phyloP scores from a whole-genome alignment of 53 echinoderm and acorn worm species.

The Hippasteria phrygiana region DNA sequence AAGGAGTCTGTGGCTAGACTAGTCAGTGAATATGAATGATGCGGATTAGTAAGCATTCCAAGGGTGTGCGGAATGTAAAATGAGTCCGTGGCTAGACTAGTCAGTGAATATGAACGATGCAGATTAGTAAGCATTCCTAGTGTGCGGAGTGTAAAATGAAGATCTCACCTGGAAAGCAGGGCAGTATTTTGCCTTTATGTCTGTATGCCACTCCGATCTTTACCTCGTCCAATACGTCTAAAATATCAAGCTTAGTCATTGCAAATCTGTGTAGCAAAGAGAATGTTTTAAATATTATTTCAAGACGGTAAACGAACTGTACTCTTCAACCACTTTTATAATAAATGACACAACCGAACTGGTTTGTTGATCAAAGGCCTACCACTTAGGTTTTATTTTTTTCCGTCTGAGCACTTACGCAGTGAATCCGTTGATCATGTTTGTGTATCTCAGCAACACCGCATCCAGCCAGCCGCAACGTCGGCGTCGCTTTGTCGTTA shows the following conservation, averaged over 20 bases:
- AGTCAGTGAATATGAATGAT: too few relatives aligned
- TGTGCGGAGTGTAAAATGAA: background rate
- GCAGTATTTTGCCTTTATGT: conserved; percentile 74
- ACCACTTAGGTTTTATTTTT: too few relatives aligned
- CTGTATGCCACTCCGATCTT: conserved; percentile 90
- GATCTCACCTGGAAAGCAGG: conserved; percentile 90
- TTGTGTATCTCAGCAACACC: conserved; percentile 83
- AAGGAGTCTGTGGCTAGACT: too few relatives aligned
- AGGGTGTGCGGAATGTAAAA: too few relatives aligned
- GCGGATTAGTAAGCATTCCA: too few relatives aligned
- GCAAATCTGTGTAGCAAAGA: conserved; percentile 72
- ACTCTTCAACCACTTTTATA: too few relatives aligned
- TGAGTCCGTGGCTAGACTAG: too few relatives aligned
- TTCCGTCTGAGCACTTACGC: conserved; percentile 77
- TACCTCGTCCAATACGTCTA: conserved; percentile 93
- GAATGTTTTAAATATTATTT: background rate
- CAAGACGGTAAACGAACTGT: background rate
- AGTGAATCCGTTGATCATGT: conserved; percentile 96
- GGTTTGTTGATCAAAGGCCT: too few relatives aligned
- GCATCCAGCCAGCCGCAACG: conserved; percentile 97
- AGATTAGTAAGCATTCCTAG: too few relatives aligned
- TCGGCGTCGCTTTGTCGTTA: conserved; percentile 87
- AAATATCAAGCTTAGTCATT: conserved; percentile 92
- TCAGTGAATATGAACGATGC: too few relatives aligned
- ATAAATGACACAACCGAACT: too few relatives aligned